Conservation (phyloP, 1,140 invertebrate species). For the Sinella curviseta region DNA sequence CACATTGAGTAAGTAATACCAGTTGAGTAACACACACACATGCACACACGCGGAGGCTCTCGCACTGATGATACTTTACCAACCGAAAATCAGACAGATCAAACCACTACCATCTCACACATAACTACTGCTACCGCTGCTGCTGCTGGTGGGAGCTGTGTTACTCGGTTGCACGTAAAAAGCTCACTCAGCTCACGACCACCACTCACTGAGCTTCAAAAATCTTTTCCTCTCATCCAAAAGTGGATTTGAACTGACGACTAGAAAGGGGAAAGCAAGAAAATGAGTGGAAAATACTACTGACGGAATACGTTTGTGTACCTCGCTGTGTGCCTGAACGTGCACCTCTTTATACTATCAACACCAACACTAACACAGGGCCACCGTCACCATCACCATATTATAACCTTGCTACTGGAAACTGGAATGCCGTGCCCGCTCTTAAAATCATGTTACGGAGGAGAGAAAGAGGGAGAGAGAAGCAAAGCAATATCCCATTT, state of each 20-base stretch:
- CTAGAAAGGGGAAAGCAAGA: not conserved
- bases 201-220: constrained; percentile 7
- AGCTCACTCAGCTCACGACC: constrained; percentile 5
- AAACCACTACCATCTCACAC: not conserved
- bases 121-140: not conserved
- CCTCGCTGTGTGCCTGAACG: not conserved
- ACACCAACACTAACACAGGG: not conserved
- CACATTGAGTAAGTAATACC: not conserved
- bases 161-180: not conserved
- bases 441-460: not conserved
- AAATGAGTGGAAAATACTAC: not conserved
- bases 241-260: constrained; percentile 1
- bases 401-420: not conserved
- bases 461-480: not conserved
- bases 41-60: not conserved
- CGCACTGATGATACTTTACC: not conserved
- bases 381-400: not conserved
- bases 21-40: not conserved
- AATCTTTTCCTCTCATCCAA: not conserved
- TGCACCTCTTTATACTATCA: not conserved
- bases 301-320: not conserved
- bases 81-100: not conserved
- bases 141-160: not conserved
- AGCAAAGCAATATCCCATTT: not conserved
- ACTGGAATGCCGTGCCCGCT: not conserved